These are phyloP conservation scores for Didymodactylos carnosus DNA, from an alignment of 2,888 invertebrate species.

Conservation along the genomic window DNA sequence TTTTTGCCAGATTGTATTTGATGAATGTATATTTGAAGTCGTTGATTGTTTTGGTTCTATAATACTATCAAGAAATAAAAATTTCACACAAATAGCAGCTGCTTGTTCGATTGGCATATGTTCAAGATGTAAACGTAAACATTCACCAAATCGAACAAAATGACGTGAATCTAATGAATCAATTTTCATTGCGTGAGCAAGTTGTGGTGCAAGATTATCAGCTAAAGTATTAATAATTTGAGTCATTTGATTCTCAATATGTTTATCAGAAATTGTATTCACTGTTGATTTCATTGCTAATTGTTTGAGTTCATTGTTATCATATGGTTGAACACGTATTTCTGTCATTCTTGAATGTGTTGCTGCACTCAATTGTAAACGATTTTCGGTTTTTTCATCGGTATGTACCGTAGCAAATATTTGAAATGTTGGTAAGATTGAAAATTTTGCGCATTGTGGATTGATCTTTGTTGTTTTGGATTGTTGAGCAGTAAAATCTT, in stretches of 20 bases:
- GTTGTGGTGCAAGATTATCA: not conserved
- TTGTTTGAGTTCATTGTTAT: not conserved
- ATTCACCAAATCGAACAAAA: not conserved
- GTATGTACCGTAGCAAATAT: not conserved
- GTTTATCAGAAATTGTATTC: not conserved
- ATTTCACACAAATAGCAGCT: not conserved
- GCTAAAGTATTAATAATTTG: not conserved
- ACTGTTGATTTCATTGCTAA: not conserved
- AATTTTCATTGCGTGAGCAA: not conserved
- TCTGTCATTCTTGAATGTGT: not conserved
- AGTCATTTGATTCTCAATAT: not conserved
- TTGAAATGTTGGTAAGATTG: not conserved
- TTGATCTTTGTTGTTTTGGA: not conserved
- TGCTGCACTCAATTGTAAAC: not conserved
- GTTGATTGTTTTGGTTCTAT: not conserved
- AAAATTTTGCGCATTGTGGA: not conserved
- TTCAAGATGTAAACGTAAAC: not conserved
- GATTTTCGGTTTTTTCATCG: not conserved
- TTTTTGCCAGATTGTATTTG: not conserved
- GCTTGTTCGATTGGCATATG: not conserved
- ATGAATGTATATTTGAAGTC: not conserved
- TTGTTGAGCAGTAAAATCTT: not conserved
- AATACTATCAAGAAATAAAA: not conserved
- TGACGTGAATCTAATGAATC: not conserved
- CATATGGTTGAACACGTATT: not conserved